phyloP scores from a whole-genome alignment of 2,888 invertebrate genomes.

The Tetranychus piercei region DNA sequence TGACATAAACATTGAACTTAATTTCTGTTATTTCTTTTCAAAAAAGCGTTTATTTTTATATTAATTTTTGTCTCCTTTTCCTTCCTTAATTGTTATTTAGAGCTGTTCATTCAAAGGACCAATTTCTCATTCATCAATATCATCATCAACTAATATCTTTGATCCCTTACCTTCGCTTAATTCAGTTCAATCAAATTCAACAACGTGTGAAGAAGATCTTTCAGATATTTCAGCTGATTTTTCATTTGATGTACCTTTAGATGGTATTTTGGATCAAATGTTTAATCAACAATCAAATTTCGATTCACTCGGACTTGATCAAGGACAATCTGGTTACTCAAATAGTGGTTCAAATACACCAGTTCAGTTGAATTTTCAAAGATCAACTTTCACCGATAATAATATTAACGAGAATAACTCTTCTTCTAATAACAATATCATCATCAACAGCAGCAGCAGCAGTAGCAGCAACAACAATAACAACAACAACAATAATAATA shows the following conservation, averaged over 20 bases:
- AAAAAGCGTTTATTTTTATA: not conserved
- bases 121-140: not conserved
- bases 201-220: constrained; percentile 11
- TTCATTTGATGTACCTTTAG: constrained; percentile 16
- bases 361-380: not conserved
- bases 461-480: not conserved
- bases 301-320: not conserved
- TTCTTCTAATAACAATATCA: not conserved
- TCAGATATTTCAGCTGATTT: constrained; percentile 17
- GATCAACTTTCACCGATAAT: not conserved
- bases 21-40: not conserved
- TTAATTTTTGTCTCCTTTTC: not conserved
- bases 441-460: not conserved
- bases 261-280: constrained; percentile 16
- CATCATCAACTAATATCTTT: not conserved
- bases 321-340: not conserved
- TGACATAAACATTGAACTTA: not conserved
- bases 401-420: not conserved
- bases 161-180: not conserved
- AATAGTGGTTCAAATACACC: not conserved
- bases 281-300: constrained; percentile 6
- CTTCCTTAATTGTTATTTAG: not conserved
- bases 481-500: not conserved
- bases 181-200: not conserved
- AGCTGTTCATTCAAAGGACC: not conserved